Percentiles rank a stretch among this genome's conserved stretches.
phyloP scores from a whole-genome alignment of 2,888 invertebrate species.

The Oligia strigilis region DNA sequence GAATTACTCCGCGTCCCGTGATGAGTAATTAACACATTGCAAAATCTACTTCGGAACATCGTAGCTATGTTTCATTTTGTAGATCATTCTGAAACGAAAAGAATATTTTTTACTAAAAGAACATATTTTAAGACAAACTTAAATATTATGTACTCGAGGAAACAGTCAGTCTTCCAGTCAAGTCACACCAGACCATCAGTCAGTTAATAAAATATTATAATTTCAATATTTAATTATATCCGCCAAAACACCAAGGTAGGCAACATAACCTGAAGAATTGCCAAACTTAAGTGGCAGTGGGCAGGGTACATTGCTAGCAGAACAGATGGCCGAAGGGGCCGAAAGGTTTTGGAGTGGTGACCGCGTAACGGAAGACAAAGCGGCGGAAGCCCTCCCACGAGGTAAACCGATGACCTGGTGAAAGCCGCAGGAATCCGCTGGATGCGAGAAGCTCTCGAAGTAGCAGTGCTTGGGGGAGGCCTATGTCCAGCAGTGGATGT shows the following conservation, averaged over 20 bases:
- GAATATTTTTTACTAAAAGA: no score
- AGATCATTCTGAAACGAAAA: conserved; percentile 51
- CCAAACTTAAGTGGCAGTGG: neutral
- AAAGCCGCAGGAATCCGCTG: neutral
- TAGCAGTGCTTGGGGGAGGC: neutral
- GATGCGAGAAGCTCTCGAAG: neutral
- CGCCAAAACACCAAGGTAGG: neutral
- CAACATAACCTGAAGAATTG: neutral
- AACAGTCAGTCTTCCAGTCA: neutral
- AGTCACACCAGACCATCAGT: neutral
- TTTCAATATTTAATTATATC: neutral
- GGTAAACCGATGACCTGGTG: neutral
- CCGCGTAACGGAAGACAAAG: no score
- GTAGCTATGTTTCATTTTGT: conserved; percentile 30
- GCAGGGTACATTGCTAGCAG: neutral
- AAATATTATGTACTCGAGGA: no score
- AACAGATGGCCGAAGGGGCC: neutral
- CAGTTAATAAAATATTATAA: neutral
- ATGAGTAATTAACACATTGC: neutral
- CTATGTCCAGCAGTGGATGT: no score
- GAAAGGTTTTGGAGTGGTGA: neutral
- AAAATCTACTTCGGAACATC: conserved; percentile 5
- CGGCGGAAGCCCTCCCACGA: no score
- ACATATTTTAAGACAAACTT: no score
- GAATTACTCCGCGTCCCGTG: neutral